Percentiles rank a stretch among this genome's conserved stretches.
phyloP scores from a whole-genome alignment of 2,888 invertebrate genomes.

The Cantharis rustica region DNA sequence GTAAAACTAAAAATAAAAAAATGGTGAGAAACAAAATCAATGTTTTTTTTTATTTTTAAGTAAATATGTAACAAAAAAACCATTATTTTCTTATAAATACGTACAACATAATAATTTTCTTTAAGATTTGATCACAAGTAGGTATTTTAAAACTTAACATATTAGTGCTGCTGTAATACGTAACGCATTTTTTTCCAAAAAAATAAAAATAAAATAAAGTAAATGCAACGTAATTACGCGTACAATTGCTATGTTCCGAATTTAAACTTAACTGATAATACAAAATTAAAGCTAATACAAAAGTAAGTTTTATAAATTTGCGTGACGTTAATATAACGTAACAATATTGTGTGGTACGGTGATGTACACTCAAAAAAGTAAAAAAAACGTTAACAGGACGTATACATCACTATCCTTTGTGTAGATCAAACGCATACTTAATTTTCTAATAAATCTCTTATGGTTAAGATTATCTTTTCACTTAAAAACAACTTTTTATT shows the following conservation, averaged over 20 bases:
- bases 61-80: slow-evolving; percentile 53
- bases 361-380: neutral
- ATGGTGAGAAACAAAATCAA: slow-evolving; percentile 43
- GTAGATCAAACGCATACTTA: slow-evolving; percentile 22
- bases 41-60: slow-evolving; percentile 51
- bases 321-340: slow-evolving; percentile 34
- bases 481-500: slow-evolving; percentile 18
- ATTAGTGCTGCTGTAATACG: slow-evolving; percentile 28
- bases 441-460: slow-evolving; percentile 25
- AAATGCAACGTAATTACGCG: slow-evolving; percentile 12
- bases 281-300: slow-evolving; percentile 32
- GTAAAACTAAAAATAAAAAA: slow-evolving; percentile 40
- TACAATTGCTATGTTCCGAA: slow-evolving; percentile 26
- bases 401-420: slow-evolving; percentile 16
- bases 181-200: neutral
- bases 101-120: slow-evolving; percentile 38
- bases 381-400: slow-evolving; percentile 19
- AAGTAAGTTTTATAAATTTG: slow-evolving; percentile 24
- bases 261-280: slow-evolving; percentile 26
- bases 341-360: slow-evolving; percentile 24
- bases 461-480: neutral
- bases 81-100: slow-evolving; percentile 50
- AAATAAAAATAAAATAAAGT: slow-evolving; percentile 8
- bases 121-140: slow-evolving; percentile 33
- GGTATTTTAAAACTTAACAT: slow-evolving; percentile 29